phyloP scores from a whole-genome alignment of 2,888 invertebrate species.

The Ormyrus rosae region DNA sequence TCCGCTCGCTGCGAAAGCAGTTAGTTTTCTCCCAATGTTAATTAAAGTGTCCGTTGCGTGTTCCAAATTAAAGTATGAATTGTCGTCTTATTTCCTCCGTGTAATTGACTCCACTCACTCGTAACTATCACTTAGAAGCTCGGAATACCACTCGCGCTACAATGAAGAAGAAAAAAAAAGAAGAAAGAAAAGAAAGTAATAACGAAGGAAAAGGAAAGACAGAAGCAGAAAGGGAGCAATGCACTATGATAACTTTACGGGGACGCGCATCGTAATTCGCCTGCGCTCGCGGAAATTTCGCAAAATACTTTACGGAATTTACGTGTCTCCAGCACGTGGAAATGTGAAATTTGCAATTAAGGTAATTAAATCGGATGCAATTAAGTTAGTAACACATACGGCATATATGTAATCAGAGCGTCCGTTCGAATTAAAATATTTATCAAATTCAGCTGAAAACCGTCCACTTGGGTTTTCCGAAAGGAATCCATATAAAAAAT shows the following conservation, averaged over 20 bases:
- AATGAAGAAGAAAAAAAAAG: slow-evolving; percentile 18
- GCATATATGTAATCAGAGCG: no score
- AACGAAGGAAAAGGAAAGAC: background rate
- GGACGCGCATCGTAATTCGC: background rate
- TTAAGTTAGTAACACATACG: no score
- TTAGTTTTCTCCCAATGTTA: slow-evolving; percentile 50
- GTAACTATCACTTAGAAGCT: slow-evolving; percentile 48
- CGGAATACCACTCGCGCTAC: slow-evolving; percentile 39
- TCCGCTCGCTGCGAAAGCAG: slow-evolving; percentile 32
- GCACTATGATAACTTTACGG: slow-evolving; percentile 1
- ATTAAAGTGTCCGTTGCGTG: slow-evolving; percentile 56
- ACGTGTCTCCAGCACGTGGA: background rate
- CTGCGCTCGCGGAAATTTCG: background rate
- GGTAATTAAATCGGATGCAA: no score
- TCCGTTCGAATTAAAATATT: no score
- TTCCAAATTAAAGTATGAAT: slow-evolving; percentile 56
- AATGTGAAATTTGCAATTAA: no score
- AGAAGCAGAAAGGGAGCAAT: slow-evolving; percentile 16
- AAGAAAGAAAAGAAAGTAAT: background rate
- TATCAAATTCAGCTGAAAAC: no score
- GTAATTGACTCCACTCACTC: slow-evolving; percentile 53
- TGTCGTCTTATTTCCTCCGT: slow-evolving; percentile 54
- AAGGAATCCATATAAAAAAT: no score
- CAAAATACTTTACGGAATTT: slow-evolving; percentile 9
- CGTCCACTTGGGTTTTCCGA: no score